A percentile compares a stretch with the other conserved stretches of the same genome.
These are phyloP conservation scores for Noctua janthe DNA, from an alignment of 2,888 invertebrate species.

Conservation along the genomic window DNA sequence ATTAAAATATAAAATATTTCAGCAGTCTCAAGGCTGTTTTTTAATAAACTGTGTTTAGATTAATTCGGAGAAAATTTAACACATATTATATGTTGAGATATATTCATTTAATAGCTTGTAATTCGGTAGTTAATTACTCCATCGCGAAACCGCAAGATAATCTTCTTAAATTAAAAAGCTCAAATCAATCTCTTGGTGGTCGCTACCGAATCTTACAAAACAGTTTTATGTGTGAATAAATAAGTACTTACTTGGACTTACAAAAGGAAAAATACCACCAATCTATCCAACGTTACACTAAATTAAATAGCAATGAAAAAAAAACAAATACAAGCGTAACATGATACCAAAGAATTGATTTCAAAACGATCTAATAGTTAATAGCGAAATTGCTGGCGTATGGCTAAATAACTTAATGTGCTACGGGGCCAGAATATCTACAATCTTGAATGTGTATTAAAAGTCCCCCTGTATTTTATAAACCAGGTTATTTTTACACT, in stretches of 20 bases:
- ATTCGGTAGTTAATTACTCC: slow-evolving; percentile 29
- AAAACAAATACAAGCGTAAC: slow-evolving; percentile 68
- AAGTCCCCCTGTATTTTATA: slow-evolving; percentile 65
- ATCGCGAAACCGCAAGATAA: slow-evolving; percentile 20
- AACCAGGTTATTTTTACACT: slow-evolving; percentile 42
- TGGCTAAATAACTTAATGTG: slow-evolving; percentile 86
- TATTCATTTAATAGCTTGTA: slow-evolving; percentile 8
- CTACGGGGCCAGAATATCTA: slow-evolving; percentile 65
- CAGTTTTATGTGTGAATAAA: slow-evolving; percentile 3
- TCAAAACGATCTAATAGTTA: slow-evolving; percentile 82
- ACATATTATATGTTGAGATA: neutral
- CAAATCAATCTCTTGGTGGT: slow-evolving; percentile 16
- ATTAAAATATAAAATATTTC: neutral
- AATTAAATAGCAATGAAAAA: slow-evolving; percentile 63
- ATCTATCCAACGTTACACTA: slow-evolving; percentile 30
- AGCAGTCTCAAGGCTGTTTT: too few relatives aligned
- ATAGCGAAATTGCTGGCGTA: slow-evolving; percentile 82
- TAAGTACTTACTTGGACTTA: neutral
- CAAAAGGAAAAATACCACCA: slow-evolving; percentile 46
- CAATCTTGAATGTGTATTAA: slow-evolving; percentile 72
- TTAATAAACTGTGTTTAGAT: neutral
- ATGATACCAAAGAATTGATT: slow-evolving; percentile 79
- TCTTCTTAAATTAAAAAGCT: slow-evolving; percentile 30
- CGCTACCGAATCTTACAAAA: slow-evolving; percentile 13
- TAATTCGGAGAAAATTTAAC: neutral